phyloP scores from a whole-genome alignment of 2,113 vertebrate genomes.

The Macrotus californicus region DNA sequence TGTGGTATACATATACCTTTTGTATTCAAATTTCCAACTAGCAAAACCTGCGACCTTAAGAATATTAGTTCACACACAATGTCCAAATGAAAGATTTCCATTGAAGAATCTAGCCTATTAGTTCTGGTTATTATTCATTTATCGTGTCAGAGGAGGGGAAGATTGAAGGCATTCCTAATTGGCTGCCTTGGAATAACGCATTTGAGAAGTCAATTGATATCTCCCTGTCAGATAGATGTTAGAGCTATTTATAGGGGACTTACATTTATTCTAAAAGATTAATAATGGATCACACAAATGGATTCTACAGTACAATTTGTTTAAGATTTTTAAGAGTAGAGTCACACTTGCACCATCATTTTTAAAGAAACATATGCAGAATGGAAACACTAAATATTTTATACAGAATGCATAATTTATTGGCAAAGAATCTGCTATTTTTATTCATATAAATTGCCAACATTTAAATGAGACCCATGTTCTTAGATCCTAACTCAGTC shows the following conservation, averaged over 20 bases:
- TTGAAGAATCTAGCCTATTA: neutral
- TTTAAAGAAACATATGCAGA: slow-evolving; percentile 1
- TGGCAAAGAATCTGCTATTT: neutral
- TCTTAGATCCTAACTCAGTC: neutral
- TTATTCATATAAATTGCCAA: neutral
- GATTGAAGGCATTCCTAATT: neutral
- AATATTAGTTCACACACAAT: neutral
- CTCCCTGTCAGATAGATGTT: neutral
- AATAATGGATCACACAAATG: neutral
- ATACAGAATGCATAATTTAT: neutral
- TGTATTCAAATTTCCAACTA: neutral
- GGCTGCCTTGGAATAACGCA: neutral
- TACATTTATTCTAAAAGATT: slow-evolving; percentile 18
- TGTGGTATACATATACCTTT: neutral
- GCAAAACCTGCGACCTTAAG: neutral
- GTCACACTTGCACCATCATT: neutral
- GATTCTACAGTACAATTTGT: neutral
- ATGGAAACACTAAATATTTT: slow-evolving; percentile 14
- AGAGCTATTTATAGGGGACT: neutral
- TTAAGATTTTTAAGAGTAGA: neutral
- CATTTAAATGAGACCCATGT: neutral
- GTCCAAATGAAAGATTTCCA: neutral
- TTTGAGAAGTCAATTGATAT: neutral
- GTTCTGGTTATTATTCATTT: neutral
- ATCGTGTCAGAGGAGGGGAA: neutral